phyloP scores from a whole-genome alignment of 2,888 invertebrate species.

The Coenonympha arcania region DNA sequence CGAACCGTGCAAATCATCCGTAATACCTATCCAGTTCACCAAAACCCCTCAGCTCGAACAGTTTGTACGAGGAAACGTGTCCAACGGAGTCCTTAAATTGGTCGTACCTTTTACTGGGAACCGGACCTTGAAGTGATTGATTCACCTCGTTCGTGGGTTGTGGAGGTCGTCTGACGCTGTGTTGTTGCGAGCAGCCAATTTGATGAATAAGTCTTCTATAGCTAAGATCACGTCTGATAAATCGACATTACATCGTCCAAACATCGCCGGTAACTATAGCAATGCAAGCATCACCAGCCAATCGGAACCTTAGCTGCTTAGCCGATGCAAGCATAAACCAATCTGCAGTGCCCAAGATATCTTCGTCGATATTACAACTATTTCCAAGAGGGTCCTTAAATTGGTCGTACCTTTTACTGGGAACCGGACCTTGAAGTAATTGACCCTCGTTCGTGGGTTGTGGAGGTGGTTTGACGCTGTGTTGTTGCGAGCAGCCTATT shows the following conservation, averaged over 20 bases:
- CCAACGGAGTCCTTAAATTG: conserved; percentile 35
- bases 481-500: conserved; percentile 33
- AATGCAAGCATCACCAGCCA: too few relatives aligned
- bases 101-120: conserved; percentile 52
- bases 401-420: conserved; percentile 54
- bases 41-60: conserved; percentile 30
- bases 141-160: conserved; percentile 53
- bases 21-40: conserved; percentile 29
- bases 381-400: conserved; percentile 35
- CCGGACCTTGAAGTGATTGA: conserved; percentile 61
- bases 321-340: too few relatives aligned
- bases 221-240: too few relatives aligned
- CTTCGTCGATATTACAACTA: too few relatives aligned
- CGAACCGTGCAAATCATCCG: conserved; percentile 5
- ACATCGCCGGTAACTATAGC: too few relatives aligned
- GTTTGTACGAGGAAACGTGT: conserved; percentile 11
- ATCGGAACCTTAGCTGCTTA: too few relatives aligned
- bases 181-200: conserved; percentile 33
- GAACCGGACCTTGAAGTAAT: conserved; percentile 55
- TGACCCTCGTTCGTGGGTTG: conserved; percentile 54
- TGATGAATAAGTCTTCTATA: conserved; percentile 33
- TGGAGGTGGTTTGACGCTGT: conserved; percentile 45
- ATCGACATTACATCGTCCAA: too few relatives aligned
- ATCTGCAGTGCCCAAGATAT: too few relatives aligned
- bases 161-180: conserved; percentile 45